Base-by-base conservation (phyloP, 2,888 invertebrate species). In the Minunthozetes semirufus region DNA sequence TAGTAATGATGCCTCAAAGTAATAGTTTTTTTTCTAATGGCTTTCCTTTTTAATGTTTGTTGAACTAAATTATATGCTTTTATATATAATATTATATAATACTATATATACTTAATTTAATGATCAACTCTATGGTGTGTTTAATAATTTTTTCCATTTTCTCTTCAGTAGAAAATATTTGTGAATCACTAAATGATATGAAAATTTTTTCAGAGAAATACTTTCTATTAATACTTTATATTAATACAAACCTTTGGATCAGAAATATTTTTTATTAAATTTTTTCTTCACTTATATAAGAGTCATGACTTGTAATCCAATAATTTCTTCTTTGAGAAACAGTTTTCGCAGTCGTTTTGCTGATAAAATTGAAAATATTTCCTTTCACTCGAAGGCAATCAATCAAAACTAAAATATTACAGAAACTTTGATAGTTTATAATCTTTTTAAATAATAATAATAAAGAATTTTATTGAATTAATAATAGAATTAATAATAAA, bases 41-140 rank as follows among this genome's bases (percentile, higher is more conserved):
- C 22, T 68, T 15, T 61, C 15, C 25, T 68, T 68, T 68, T 68
- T 68, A 38, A 38, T 68, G 19, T 42, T 68, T 68, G 68, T 42
- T 22, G 0, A 5, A 42, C 19, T 42, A 15, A 68, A 68, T 68
- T 68, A 42, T 68, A 42, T 68, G 19, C 42, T 46, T 46, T 68
- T 68, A 68, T 42, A 42, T 42, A n/a, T n/a, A n/a, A n/a, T n/a
- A n/a, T n/a, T n/a, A n/a, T n/a, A n/a, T n/a, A n/a, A n/a, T n/a
- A n/a, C n/a, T n/a, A n/a, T n/a, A 42, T 42, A 42, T 68, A 68
- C 68, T 68, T 68, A 68, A 68, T 68, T 68, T 68, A 38, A 68
- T 68, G 22, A 68, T 19, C 22, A 56, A 56, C 22, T 56, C 56
- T 19, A 50, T 42, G 42, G 42, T 42, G 19, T 50, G 50, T 56